Evolutionary conservation across 2,888 invertebrate species (phyloP).

Genomic region (Polyploca ridens): DNA sequence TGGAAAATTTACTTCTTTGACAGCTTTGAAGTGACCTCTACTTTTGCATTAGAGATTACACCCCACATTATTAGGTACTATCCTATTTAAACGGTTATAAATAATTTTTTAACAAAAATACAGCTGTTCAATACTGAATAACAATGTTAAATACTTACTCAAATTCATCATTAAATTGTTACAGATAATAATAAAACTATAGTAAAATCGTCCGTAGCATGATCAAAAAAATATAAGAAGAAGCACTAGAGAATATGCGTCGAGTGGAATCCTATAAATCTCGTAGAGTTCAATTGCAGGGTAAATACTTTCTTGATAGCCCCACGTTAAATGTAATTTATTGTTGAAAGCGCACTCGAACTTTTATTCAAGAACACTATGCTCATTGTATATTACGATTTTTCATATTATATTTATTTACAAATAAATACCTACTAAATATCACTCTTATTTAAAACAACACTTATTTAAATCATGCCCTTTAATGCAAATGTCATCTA

Average conservation of each 20-base stretch:
- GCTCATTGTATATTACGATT: too few relatives aligned
- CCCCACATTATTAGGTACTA: too few relatives aligned
- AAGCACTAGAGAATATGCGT: slow-evolving; percentile 38
- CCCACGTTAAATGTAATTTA: slow-evolving; percentile 62
- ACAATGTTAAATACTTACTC: too few relatives aligned
- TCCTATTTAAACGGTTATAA: too few relatives aligned
- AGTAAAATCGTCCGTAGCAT: not conserved
- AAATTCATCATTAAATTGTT: too few relatives aligned
- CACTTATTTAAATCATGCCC: not conserved
- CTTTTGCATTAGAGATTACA: not conserved
- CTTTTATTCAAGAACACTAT: slow-evolving; percentile 33
- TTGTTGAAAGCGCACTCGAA: slow-evolving; percentile 39
- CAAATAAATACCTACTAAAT: too few relatives aligned
- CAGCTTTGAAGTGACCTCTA: slow-evolving; percentile 30
- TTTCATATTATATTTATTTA: too few relatives aligned
- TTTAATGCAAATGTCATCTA: not conserved
- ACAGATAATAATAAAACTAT: not conserved
- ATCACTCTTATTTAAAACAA: not conserved
- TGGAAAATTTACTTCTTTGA: slow-evolving; percentile 24
- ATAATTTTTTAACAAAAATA: too few relatives aligned
- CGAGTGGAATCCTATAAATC: slow-evolving; percentile 59
- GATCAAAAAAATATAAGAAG: slow-evolving; percentile 38
- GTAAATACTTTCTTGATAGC: slow-evolving; percentile 62
- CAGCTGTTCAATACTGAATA: too few relatives aligned
- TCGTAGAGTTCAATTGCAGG: slow-evolving; percentile 61